These are phyloP conservation scores for Cheilosia variabilis DNA, from an alignment of 2,888 invertebrate genomes.

Conservation along the genomic window DNA sequence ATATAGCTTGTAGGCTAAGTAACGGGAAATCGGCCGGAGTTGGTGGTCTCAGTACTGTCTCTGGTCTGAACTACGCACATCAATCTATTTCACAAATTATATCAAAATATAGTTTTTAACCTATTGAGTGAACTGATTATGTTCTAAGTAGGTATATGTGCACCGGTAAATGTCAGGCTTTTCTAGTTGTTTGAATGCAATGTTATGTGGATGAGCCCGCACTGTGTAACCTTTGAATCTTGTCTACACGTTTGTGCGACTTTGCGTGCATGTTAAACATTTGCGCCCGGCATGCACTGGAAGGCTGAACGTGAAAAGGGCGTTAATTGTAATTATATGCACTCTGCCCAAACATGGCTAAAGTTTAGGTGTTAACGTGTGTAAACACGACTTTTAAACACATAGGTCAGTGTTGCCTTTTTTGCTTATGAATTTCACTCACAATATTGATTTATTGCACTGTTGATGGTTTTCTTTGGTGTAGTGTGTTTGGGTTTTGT, in stretches of 20 bases:
- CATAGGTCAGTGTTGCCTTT: slow-evolving; percentile 30
- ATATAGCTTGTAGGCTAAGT: too few species aligned
- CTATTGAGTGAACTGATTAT: background rate
- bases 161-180: slow-evolving; percentile 1
- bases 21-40: too few species aligned
- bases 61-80: too few species aligned
- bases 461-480: background rate
- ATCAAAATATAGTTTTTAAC: slow-evolving; percentile 12
- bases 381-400: slow-evolving; percentile 35
- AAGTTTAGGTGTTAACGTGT: slow-evolving; percentile 44
- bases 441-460: slow-evolving; percentile 37
- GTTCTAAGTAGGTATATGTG: background rate
- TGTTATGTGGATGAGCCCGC: background rate
- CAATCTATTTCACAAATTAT: background rate
- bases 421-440: slow-evolving; percentile 4
- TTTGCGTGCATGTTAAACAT: slow-evolving; percentile 47
- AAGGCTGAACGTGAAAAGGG: slow-evolving; percentile 46
- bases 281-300: slow-evolving; percentile 2
- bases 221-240: slow-evolving; percentile 12
- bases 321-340: slow-evolving; percentile 32
- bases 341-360: slow-evolving; percentile 13
- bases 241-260: slow-evolving; percentile 17
- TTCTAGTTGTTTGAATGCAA: background rate
- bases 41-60: too few species aligned
- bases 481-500: background rate